Base-by-base conservation (phyloP, 2,797 vertebrate species). In the Poecile montanus region DNA sequence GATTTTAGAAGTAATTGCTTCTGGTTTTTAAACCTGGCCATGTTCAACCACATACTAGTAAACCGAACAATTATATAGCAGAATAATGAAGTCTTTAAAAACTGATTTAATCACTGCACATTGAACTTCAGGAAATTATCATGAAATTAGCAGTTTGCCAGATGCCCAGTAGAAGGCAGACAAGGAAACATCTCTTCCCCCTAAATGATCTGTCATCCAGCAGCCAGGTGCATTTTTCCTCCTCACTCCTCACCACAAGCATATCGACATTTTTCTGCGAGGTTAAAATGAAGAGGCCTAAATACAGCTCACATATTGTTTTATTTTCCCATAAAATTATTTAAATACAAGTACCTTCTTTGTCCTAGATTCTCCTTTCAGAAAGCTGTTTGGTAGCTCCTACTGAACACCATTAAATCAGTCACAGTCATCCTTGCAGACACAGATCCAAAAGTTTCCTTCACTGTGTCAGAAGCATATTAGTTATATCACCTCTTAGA, bases 401-500 rank as follows among this genome's bases (percentile, higher is more conserved):
- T 36, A 48, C 5, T 1, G 1, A 88, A 54, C 54, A 70, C 36
- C 9, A 13, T 32, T 65, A 57, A 53, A 71, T 68, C 27, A 20
- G 30, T 40, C 3, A 1, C 42, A 53, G 27, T 66, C 57, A 76
- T 29, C 67, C 63, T 71, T 73, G 75, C 27, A 91, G 32, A 6
- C 0, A 63, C 30, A 70, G 56, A 66, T 91, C 51, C 63, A 40
- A 25, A 92, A 91, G 67, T 91, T 93, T 45, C 22, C 29, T 65
- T 85, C 61, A 14, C 1, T 13, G 40, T 30, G 20, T 66, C 65
- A 85, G 47, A 72, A 91, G 87, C 66, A 84, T 81, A 76, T 68
- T 88, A 62, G 38, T 75, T 83, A 68, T 16, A 94, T 75, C 50
- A 84, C 23, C 62, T 91, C 83, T 89, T 83, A 85, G 78, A 34